Base-by-base conservation (phyloP, 1,140 invertebrate genomes). In the Drosophila takahashii region DNA sequence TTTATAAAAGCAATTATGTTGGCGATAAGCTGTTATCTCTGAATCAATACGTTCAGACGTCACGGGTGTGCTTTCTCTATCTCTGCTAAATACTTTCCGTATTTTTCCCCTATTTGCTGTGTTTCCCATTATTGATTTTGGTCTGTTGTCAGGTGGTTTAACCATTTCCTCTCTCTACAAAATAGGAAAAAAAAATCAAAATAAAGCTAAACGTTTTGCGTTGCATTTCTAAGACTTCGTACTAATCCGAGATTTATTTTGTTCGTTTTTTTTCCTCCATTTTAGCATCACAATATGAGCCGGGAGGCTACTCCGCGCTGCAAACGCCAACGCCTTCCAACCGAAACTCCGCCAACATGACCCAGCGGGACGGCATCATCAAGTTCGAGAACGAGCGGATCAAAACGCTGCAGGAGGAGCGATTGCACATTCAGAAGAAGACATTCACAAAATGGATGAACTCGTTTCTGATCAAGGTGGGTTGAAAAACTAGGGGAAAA, bases 401-500 rank as follows among this genome's bases (percentile, higher is more conserved):
- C 90, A 97, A 97, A 93, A 97, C 97, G 89, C 95, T 99, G 87
- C 98, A 99, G 92, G 98, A 99, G 92, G 98, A 99, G 93, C 95
- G 98, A 71, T 93, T 99, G 58, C 96, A 98, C 93, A 99, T 99
- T 81, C 99, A 99, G 93, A 99, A 99, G 94, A 99, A 99, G 93
- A 99, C 99, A 7, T 99, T 99, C 93, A 99, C 99, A 86, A 99
- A 99, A 98, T 99, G 98, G 99, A 98, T 99, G 95, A 99, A 99
- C 93, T 98, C 98, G 2, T 99, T 99, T 93, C 93, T 99, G 71
- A 95, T 97, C 91, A 99, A 98, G 95, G 98, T 98, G 93, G 92
- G 84, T 56, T n/a, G 10, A 53, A n/a, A n/a, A n/a, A n/a, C n/a
- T n/a, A n/a, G n/a, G n/a, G n/a, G n/a, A n/a, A n/a, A n/a, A n/a